Percentiles rank a stretch among this genome's conserved stretches.
These are phyloP conservation scores for Albula glossodonta DNA, from an alignment of 2,113 vertebrate genomes.

Conservation along the genomic window DNA sequence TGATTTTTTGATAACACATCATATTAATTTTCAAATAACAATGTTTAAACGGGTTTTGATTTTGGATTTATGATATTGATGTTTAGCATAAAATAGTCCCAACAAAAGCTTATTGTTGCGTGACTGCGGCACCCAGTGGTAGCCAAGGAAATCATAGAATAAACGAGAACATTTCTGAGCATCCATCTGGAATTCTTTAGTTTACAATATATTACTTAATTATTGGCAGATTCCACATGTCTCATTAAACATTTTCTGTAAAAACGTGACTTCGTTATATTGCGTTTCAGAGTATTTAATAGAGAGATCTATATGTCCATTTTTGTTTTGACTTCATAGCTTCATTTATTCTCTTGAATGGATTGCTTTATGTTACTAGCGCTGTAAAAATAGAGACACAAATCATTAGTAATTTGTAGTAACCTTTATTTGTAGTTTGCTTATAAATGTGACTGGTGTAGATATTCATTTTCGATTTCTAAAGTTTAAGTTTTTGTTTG, in stretches of 20 bases:
- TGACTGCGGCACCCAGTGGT: slow-evolving; percentile 26
- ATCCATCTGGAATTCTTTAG: not conserved
- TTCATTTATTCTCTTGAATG: too few relatives aligned
- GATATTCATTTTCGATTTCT: too few relatives aligned
- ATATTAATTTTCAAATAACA: not conserved
- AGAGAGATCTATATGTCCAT: too few relatives aligned
- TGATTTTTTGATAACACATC: not conserved
- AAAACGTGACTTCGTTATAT: not conserved
- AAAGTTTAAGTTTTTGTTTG: too few relatives aligned
- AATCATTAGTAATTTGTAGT: too few relatives aligned
- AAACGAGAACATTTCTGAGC: not conserved
- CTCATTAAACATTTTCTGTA: not conserved
- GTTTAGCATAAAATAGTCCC: not conserved
- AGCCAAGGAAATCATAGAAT: not conserved
- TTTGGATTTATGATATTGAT: not conserved
- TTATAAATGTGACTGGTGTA: too few relatives aligned
- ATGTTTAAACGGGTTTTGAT: not conserved
- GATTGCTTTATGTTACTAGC: too few relatives aligned
- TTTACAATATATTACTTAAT: not conserved
- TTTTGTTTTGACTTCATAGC: too few relatives aligned
- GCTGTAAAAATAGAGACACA: too few relatives aligned
- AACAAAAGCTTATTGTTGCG: not conserved
- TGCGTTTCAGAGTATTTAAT: too few relatives aligned
- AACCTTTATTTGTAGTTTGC: too few relatives aligned
- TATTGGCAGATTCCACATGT: not conserved